Percentiles rank a stretch among this genome's conserved stretches.
These are phyloP conservation scores for Macrochelys suwanniensis DNA, from an alignment of 2,797 vertebrate species.

Conservation along the genomic window DNA sequence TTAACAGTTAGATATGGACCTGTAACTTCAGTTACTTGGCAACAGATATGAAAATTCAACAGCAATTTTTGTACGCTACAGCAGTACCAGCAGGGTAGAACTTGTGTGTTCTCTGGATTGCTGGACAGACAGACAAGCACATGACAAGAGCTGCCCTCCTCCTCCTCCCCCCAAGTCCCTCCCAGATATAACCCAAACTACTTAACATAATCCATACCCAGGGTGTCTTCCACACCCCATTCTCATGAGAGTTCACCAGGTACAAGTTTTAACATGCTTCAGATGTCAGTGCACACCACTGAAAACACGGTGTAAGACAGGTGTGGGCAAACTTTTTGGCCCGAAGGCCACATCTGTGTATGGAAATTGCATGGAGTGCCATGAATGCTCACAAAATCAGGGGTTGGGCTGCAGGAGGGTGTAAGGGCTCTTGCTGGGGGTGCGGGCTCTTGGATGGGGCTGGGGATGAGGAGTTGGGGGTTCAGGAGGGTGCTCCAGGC, in stretches of 20 bases:
- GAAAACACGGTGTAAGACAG: neutral
- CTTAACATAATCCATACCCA: neutral
- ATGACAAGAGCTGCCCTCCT: neutral
- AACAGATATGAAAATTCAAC: conserved; percentile 53
- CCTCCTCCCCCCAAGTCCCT: neutral
- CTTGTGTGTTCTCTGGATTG: neutral
- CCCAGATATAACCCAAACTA: neutral
- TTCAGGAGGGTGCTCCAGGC: too few relatives aligned
- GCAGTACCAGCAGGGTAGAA: conserved; percentile 40
- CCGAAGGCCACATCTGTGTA: too few relatives aligned
- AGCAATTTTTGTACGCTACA: conserved; percentile 47
- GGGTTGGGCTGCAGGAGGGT: too few relatives aligned
- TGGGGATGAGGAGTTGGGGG: too few relatives aligned
- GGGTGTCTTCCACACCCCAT: neutral
- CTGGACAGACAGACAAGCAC: neutral
- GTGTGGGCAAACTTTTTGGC: too few relatives aligned
- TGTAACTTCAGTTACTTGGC: conserved; percentile 67
- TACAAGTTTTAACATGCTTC: fast-evolving
- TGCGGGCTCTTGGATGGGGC: too few relatives aligned
- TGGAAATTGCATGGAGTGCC: too few relatives aligned
- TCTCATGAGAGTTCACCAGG: neutral
- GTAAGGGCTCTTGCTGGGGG: too few relatives aligned
- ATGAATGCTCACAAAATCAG: too few relatives aligned
- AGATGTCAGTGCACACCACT: neutral
- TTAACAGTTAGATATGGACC: conserved; percentile 16